Evolutionary conservation across 2,888 invertebrate genomes (phyloP), one percentile per base, ranked within the genome.

Genomic region (Drosophila antonietae): DNA sequence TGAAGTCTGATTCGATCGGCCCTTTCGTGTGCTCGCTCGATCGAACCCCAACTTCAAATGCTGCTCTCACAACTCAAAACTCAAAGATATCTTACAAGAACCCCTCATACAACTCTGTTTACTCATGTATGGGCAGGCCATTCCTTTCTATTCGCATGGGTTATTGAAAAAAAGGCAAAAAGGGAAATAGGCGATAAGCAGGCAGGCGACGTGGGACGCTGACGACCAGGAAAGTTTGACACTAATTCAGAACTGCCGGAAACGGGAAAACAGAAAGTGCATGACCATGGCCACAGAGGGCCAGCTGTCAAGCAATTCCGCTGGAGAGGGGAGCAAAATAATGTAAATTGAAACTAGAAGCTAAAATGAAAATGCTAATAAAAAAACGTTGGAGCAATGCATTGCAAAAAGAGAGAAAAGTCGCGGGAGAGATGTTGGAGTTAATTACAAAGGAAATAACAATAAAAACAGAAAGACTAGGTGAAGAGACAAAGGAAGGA

Each of bases 211-310:
- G 58, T 49, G 49, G 49, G 41, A 62, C 68, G 79, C 41, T 53
- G 79, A 76, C 74, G 74, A 59, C 56, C n/a, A 72, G 59, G 75
- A 66, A 66, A 72, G 83, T 52, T 84, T 83, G 84, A 83, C 87
- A 87, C 84, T 84, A 84, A 89, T 84, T 89, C n/a, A 84, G 78
- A 87, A 65, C 70, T 69, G 64, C 74, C 84, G 87, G 85, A 83
- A 88, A 74, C 86, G 87, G 85, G n/a, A n/a, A 83, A 87, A 73
- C 78, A 68, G n/a, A n/a, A 75, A 74, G 66, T 83, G 81, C 81
- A 86, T 70, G 83, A 69, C 75, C 89, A 63, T 69, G 74, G 52
- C 63, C 63, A 58, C 49, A 64, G n/a, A 52, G n/a, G 35, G 37
- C 23, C 35, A n/a, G 37, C 67, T 47, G 64, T 67, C 70, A 55